Base-by-base conservation (phyloP, 2,888 invertebrate species). In the Sylvicola fuscatus region DNA sequence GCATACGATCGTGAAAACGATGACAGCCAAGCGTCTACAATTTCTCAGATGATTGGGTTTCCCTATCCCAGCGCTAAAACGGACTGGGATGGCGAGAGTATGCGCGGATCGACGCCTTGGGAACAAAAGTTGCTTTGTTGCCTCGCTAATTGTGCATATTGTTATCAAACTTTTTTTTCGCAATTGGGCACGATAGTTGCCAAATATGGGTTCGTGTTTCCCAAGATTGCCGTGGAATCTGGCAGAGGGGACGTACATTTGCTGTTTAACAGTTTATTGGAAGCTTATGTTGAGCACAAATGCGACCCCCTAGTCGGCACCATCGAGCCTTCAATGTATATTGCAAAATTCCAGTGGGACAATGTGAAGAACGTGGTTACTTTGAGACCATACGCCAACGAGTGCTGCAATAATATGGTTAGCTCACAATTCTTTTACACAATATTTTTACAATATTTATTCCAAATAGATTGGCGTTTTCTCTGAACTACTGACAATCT, bases 251-350 rank as follows among this genome's bases (percentile, higher is more conserved):
- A 73, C 4, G 60, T 79, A 1, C 58, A 58, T 38, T 51, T 53
- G 35, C 40, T 59, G 15, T 58, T 58, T 34, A 54, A 53, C 6
- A 59, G 54, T 38, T 45, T 86, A 38, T 66, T 83, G 11, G 83
- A 86, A 47, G 76, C 76, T 2, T 84, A 83, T 51, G 62, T 84
- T 34, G 92, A 93, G 54, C 79, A 83, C 49, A 90, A 90, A 51
- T 81, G 86, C 32, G 90, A 92, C 60, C 92, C 92, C 0, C 64
- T 95, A 10, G 87, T 93, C 15, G 92, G 90, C n/a, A 84, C 83
- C 5, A 89, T 95, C 42, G 93, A 95, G 57, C 87, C 86, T 5
- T 87, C 86, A 41, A 92, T 95, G 90, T 92, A 92, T 57, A 66
- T 84, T 50, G 90, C 89, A 1, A 67, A 77, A 38, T 83, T 89